phyloP scores from a whole-genome alignment of 2,113 vertebrate species.

The Amphiprion percula region DNA sequence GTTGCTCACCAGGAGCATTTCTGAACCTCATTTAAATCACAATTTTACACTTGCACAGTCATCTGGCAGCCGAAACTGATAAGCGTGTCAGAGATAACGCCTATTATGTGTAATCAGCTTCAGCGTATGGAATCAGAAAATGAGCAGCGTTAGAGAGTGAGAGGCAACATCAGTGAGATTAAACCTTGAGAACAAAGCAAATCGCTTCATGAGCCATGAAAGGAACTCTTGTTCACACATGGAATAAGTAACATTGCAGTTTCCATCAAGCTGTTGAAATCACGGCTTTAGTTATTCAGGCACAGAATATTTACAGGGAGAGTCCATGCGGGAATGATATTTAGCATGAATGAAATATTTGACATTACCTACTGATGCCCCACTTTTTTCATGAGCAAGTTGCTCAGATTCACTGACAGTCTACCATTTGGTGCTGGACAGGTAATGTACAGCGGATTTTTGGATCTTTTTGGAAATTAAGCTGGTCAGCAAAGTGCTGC shows the following conservation, averaged over 20 bases:
- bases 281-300: too few relatives aligned
- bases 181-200: too few relatives aligned
- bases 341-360: neutral
- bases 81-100: neutral
- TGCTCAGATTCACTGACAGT: neutral
- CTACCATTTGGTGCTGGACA: neutral
- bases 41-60: neutral
- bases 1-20: neutral
- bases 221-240: too few relatives aligned
- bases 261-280: too few relatives aligned
- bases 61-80: neutral
- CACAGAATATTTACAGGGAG: too few relatives aligned
- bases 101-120: neutral
- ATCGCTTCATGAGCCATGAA: too few relatives aligned
- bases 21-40: conserved; percentile 14
- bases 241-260: too few relatives aligned
- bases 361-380: neutral
- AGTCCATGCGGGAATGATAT: too few relatives aligned
- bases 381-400: neutral
- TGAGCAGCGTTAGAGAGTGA: neutral
- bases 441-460: neutral
- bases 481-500: too few relatives aligned
- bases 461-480: neutral
- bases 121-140: neutral
- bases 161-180: too few relatives aligned